Conservation (phyloP, 2,888 invertebrate species). For the Lymantria monacha region DNA sequence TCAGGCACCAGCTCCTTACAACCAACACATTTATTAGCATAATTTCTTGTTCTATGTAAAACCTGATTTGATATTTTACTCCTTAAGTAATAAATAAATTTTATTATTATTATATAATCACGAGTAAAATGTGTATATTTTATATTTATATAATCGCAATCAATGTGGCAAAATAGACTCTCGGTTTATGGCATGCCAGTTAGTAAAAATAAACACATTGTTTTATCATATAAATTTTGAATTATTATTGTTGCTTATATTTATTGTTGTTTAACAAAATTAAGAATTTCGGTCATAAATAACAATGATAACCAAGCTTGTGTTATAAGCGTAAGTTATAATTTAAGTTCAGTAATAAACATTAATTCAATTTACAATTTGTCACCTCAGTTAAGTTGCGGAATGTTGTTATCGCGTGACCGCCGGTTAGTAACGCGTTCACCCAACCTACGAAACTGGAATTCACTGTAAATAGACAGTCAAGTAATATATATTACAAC, state of each 20-base stretch:
- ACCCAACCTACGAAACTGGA: conserved; percentile 26
- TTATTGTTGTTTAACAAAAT: background rate
- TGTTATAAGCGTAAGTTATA: conserved; percentile 42
- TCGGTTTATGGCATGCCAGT: too few species aligned
- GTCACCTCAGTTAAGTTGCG: conserved; percentile 67
- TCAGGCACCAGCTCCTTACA: too few species aligned
- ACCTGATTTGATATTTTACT: too few species aligned
- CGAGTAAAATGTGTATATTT: too few species aligned
- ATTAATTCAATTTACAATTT: conserved; percentile 77
- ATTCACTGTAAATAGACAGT: background rate
- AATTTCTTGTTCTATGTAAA: too few species aligned
- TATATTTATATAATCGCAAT: too few species aligned
- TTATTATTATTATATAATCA: too few species aligned
- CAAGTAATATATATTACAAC: too few species aligned
- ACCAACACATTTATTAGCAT: too few species aligned
- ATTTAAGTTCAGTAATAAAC: conserved; percentile 60
- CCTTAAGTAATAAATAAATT: too few species aligned
- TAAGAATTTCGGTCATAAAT: conserved; percentile 18
- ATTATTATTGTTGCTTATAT: background rate
- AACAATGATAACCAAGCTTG: conserved; percentile 28
- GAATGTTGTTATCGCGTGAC: conserved; percentile 77
- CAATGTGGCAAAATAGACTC: too few species aligned
- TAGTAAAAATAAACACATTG: too few species aligned
- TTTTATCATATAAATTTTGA: background rate
- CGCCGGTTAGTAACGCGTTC: conserved; percentile 27